Percentiles rank a stretch among this genome's conserved stretches.
phyloP scores from a whole-genome alignment of 2,888 invertebrate genomes.

The Drosophila lacicola region DNA sequence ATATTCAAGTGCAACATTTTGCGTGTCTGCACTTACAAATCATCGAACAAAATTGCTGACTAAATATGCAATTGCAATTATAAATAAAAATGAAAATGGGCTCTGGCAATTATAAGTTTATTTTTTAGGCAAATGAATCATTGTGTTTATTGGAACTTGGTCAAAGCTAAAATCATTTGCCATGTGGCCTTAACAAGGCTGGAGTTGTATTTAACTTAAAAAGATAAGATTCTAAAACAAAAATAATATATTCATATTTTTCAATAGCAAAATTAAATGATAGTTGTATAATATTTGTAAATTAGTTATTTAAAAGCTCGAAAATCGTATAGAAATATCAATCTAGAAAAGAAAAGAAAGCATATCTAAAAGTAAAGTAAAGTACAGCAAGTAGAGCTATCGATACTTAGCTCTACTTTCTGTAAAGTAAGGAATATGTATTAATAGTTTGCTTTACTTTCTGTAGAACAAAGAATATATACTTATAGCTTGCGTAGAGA shows the following conservation, averaged over 20 bases:
- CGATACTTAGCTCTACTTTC: too few relatives aligned
- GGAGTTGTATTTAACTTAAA: neutral
- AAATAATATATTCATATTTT: neutral
- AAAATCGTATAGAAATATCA: too few relatives aligned
- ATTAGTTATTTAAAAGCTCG: too few relatives aligned
- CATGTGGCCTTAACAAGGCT: slow-evolving; percentile 15
- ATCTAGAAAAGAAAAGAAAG: too few relatives aligned
- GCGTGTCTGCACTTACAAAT: slow-evolving; percentile 40
- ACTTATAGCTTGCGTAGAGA: too few relatives aligned
- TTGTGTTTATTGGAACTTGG: slow-evolving; percentile 33
- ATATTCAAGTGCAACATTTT: slow-evolving; percentile 39
- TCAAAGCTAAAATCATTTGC: slow-evolving; percentile 40
- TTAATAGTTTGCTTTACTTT: neutral
- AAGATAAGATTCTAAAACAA: too few relatives aligned
- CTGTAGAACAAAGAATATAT: too few relatives aligned
- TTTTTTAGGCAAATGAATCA: slow-evolving; percentile 1
- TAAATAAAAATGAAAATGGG: slow-evolving; percentile 28
- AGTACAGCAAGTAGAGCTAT: too few relatives aligned
- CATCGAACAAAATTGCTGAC: slow-evolving; percentile 24
- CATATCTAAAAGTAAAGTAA: too few relatives aligned
- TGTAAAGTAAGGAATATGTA: too few relatives aligned
- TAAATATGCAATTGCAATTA: slow-evolving; percentile 32
- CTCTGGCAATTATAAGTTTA: slow-evolving; percentile 21
- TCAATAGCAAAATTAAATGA: too few relatives aligned
- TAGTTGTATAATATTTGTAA: neutral